phyloP scores from a whole-genome alignment of 2,888 invertebrate species.

The Melinaea menophilus region DNA sequence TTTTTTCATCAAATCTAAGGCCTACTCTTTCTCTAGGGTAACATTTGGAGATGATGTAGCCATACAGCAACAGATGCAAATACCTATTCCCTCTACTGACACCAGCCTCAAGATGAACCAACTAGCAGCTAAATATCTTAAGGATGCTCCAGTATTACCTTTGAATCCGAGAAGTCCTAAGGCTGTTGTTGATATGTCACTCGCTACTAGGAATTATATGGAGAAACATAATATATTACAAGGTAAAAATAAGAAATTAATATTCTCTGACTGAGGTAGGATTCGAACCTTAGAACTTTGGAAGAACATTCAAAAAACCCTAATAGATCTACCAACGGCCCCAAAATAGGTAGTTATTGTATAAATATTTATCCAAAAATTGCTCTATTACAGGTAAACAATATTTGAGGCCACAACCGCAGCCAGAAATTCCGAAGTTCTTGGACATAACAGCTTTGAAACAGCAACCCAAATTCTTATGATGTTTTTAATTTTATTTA shows the following conservation, averaged over 20 bases:
- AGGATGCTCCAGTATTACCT: constrained; percentile 35
- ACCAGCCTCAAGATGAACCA: constrained; percentile 74
- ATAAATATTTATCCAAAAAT: constrained; percentile 10
- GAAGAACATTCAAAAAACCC: no score
- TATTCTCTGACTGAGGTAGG: no score
- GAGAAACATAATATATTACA: constrained; percentile 81
- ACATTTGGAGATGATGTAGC: constrained; percentile 68
- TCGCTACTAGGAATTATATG: constrained; percentile 85
- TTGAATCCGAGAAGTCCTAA: constrained; percentile 34
- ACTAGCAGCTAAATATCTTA: constrained; percentile 69
- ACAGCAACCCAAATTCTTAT: constrained; percentile 82
- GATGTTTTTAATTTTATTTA: constrained; percentile 32
- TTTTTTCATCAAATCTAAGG: no score
- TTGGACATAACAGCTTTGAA: constrained; percentile 83
- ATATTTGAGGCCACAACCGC: constrained; percentile 28
- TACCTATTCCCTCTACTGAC: constrained; percentile 50
- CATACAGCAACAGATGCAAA: constrained; percentile 46
- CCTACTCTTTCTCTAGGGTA: constrained; percentile 45
- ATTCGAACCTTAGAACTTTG: no score
- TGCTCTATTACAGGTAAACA: constrained; percentile 43
- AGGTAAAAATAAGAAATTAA: constrained; percentile 42
- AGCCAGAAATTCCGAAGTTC: constrained; percentile 73
- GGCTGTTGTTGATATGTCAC: constrained; percentile 77
- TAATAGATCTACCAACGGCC: no score
- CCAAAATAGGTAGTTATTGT: no score